phyloP scores from a whole-genome alignment of 2,113 vertebrate genomes.

The Gallinago jamesoni region DNA sequence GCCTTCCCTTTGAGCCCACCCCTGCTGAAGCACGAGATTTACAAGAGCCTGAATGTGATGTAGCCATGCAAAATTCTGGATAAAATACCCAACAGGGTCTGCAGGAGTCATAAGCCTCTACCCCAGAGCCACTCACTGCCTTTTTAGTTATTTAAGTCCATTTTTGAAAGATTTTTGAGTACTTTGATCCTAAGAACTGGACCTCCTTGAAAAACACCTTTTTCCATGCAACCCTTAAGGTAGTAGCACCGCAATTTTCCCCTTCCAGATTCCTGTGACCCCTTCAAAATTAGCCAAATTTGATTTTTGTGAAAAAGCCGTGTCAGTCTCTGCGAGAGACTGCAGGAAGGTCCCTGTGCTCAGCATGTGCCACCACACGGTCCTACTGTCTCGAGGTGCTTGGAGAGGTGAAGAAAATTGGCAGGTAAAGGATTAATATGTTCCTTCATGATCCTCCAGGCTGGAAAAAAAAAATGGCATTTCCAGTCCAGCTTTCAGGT shows the following conservation, averaged over 20 bases:
- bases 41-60: neutral
- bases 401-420: neutral
- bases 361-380: neutral
- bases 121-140: neutral
- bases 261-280: neutral
- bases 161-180: neutral
- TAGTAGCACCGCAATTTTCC: neutral
- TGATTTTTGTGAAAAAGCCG: neutral
- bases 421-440: neutral
- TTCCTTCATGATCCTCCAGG: neutral
- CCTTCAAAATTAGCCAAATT: neutral
- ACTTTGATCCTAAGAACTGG: neutral
- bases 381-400: neutral
- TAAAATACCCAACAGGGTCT: neutral
- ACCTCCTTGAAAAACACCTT: neutral
- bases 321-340: accelerated
- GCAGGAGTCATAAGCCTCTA: neutral
- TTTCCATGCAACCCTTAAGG: neutral
- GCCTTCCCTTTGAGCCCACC: neutral
- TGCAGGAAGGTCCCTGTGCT: neutral
- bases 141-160: neutral
- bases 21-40: neutral
- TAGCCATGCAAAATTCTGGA: neutral
- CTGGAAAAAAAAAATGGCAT: neutral
- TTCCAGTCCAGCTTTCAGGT: neutral